phyloP scores from a whole-genome alignment of 2,113 vertebrate species.

The Anarhynchus alexandrinus region DNA sequence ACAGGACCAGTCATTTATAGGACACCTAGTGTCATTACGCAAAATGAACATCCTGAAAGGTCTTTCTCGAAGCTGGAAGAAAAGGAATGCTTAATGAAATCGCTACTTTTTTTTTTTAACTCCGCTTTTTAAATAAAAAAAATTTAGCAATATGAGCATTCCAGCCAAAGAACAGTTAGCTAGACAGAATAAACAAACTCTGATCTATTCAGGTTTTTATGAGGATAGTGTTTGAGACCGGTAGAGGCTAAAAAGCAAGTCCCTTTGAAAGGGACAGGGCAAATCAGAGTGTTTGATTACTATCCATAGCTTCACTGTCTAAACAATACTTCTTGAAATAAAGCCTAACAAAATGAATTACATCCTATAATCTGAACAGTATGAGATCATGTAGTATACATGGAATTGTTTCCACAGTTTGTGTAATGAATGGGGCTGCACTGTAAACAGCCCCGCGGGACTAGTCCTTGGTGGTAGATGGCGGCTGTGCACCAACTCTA shows the following conservation, averaged over 20 bases:
- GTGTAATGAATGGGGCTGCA: not conserved
- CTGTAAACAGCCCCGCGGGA: not conserved
- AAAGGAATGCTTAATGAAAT: not conserved
- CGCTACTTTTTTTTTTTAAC: not conserved
- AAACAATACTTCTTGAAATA: not conserved
- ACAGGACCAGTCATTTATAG: not conserved
- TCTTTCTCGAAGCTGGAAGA: not conserved
- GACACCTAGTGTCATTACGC: not conserved
- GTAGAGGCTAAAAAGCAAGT: not conserved
- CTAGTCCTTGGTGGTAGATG: not conserved
- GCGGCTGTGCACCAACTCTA: not conserved
- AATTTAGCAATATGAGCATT: not conserved
- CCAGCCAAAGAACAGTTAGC: not conserved
- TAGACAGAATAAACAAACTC: not conserved
- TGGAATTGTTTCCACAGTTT: not conserved
- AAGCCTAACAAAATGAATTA: not conserved
- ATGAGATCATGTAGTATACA: fast-evolving
- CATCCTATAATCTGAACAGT: not conserved
- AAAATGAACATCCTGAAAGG: not conserved
- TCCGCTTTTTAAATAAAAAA: not conserved
- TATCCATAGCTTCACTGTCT: not conserved
- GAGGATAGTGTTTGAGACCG: not conserved
- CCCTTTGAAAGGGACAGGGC: not conserved
- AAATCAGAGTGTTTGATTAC: fast-evolving
- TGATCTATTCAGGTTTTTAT: not conserved